Percentiles rank a stretch among this genome's conserved stretches.
Conservation (phyloP, 2,888 invertebrate species). For the Chirona hameri region DNA sequence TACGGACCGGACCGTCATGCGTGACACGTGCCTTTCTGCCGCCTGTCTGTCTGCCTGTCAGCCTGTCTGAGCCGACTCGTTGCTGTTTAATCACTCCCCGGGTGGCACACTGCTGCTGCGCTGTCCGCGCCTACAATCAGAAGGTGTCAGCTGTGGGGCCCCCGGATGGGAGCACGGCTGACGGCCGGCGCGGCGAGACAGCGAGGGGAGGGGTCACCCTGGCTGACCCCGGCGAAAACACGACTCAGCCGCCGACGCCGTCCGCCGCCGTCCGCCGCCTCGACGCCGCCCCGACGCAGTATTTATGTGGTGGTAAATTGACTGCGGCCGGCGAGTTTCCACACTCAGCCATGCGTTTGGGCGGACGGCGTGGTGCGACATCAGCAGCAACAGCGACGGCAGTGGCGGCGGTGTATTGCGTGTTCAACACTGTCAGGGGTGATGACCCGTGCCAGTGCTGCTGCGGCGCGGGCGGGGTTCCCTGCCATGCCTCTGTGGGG, state of each 20-base stretch:
- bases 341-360: background rate
- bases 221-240: conserved; percentile 22
- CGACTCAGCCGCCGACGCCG: too few species aligned
- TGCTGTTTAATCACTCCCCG: too few species aligned
- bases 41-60: too few species aligned
- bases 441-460: too few species aligned
- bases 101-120: too few species aligned
- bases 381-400: background rate
- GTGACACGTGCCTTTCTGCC: too few species aligned
- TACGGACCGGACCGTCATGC: too few species aligned
- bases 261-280: background rate
- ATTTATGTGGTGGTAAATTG: background rate
- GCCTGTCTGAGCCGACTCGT: too few species aligned
- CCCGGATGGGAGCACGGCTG: background rate
- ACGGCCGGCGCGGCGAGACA: background rate
- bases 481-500: too few species aligned
- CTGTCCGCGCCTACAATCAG: too few species aligned
- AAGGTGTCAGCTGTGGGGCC: background rate
- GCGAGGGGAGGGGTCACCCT: background rate
- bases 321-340: background rate
- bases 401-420: background rate
- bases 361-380: background rate
- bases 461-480: too few species aligned
- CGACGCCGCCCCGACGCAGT: background rate
- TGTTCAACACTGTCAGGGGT: too few species aligned